Evolutionary conservation across 2,888 invertebrate species (phyloP).

Genomic region (Luffia ferchaultella): DNA sequence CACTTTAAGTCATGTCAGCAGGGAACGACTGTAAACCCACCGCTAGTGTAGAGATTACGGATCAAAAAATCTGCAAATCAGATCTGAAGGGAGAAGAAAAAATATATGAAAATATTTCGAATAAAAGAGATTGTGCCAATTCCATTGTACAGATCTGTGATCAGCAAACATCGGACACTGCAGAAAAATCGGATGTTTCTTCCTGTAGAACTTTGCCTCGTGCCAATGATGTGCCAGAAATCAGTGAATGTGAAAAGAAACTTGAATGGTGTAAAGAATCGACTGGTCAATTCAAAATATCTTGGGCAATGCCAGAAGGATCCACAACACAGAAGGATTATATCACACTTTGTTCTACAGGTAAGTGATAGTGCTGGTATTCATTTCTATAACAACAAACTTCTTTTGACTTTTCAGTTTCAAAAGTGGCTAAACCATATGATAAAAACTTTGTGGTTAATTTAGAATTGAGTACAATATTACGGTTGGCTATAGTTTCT

Average conservation of each 20-base stretch:
- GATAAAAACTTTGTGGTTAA: no score
- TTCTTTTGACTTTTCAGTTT: no score
- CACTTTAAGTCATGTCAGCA: neutral
- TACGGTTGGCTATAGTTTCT: no score
- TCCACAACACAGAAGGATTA: conserved; percentile 45
- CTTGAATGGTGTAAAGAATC: conserved; percentile 43
- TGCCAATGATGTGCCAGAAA: neutral
- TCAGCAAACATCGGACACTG: neutral
- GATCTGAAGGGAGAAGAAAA: neutral
- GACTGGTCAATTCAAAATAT: conserved; percentile 36
- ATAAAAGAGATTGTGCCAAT: neutral
- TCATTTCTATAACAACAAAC: no score
- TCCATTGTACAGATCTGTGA: neutral
- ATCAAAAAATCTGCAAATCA: neutral
- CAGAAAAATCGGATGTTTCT: no score
- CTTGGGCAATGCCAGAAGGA: conserved; percentile 57
- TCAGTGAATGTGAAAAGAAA: neutral
- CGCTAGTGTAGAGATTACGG: neutral
- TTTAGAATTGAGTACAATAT: no score
- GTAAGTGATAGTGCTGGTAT: conserved; percentile 33
- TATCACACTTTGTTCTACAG: conserved; percentile 62
- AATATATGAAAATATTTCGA: neutral
- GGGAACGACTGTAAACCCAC: neutral
- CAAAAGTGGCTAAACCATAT: no score
- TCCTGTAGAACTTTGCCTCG: neutral